Percentiles rank a stretch among this genome's conserved stretches.
Conservation (phyloP, 2,888 invertebrate species). For the Drosophila melanosoma region DNA sequence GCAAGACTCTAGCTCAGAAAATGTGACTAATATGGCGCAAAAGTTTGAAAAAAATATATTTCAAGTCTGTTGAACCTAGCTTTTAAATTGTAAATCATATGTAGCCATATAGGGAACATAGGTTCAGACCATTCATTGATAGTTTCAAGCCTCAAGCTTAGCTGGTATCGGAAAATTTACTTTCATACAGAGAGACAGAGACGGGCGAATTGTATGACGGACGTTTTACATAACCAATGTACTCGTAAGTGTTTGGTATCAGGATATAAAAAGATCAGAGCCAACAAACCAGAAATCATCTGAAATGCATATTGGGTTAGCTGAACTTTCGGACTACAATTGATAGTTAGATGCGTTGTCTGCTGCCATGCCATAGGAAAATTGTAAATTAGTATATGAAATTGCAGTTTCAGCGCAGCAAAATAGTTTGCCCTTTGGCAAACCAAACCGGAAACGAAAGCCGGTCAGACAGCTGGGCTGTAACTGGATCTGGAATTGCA, state of each 20-base stretch:
- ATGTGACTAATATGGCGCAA: too few relatives aligned
- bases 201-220: neutral
- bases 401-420: slow-evolving; percentile 57
- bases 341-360: slow-evolving; percentile 22
- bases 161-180: neutral
- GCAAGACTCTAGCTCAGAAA: too few relatives aligned
- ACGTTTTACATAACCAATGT: neutral
- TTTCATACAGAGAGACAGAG: neutral
- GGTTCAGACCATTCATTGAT: neutral
- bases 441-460: slow-evolving; percentile 64
- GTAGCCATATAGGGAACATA: neutral
- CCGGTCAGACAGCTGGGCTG: slow-evolving; percentile 21
- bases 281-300: slow-evolving; percentile 42
- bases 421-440: slow-evolving; percentile 69
- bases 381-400: slow-evolving; percentile 70
- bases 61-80: too few relatives aligned
- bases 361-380: slow-evolving; percentile 39
- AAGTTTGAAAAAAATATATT: too few relatives aligned
- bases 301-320: slow-evolving; percentile 30
- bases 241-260: neutral
- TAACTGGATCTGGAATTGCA: neutral
- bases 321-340: slow-evolving; percentile 32
- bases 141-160: neutral
- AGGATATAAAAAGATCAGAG: slow-evolving; percentile 4
- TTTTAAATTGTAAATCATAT: neutral